Evolutionary conservation across 2,888 invertebrate species (phyloP), one percentile per base, ranked within the genome.

Genomic region (Norana najaformis): DNA sequence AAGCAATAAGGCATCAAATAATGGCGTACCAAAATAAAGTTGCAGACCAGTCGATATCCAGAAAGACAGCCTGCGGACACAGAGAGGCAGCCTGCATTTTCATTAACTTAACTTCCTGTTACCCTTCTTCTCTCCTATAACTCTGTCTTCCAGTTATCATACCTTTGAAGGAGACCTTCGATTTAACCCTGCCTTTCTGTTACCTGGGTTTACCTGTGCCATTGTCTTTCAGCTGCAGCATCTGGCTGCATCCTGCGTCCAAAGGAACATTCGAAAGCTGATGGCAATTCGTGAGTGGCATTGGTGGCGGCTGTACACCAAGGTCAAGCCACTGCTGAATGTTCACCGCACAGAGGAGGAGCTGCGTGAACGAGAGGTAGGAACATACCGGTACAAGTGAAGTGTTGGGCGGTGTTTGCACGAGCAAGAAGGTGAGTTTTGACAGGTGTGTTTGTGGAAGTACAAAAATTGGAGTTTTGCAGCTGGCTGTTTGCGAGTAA

Each of bases 281-380:
- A 96, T 98, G 95, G 96, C 97, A 91, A 98, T 98, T 34, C 96
- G 97, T 85, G 98, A 97, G 95, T 99, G 99, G 99, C 97, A 98
- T 20, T 99, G 99, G 99, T 99, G 99, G 99, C 96, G 98, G 92
- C 96, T 99, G 92, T 96, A 98, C 95, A 97, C 98, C 91, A 96
- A 98, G 93, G 98, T 99, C 89, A 97, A 97, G 90, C 93, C 92
- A 92, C 96, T 99, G 92, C 96, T 99, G 91, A 98, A 98, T 94
- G 98, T 98, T 18, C 98, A 98, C 95, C 96, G 98, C 91, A 98
- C 98, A 37, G 98, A 98, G 94, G 98, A 98, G 95, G 97, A 98
- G 94, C 96, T 98, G 91, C 97, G 97, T 92, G 96, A 97, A 91
- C 97, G 97, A 94, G 97, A 97, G 96, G 97, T 98, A 93, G n/a